phyloP scores from a whole-genome alignment of 2,797 vertebrate genomes.

The Champsocephalus esox region DNA sequence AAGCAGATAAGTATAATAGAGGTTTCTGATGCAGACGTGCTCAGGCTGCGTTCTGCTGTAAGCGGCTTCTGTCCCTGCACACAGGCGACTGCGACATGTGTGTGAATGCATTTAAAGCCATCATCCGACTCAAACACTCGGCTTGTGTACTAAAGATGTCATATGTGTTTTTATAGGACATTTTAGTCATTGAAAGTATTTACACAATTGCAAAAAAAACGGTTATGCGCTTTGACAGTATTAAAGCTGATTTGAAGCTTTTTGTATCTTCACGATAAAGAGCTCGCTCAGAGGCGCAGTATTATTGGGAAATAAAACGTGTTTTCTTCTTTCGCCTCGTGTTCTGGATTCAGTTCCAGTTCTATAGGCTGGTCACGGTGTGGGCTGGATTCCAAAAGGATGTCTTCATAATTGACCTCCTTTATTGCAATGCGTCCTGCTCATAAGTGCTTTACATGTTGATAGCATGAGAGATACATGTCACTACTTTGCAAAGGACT shows the following conservation, averaged over 20 bases:
- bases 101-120: constrained; percentile 12
- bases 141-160: constrained; percentile 8
- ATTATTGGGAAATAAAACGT: background rate
- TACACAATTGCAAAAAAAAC: background rate
- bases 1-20: constrained; percentile 3
- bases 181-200: constrained; percentile 2
- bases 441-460: background rate
- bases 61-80: constrained; percentile 7
- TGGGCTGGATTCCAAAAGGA: background rate
- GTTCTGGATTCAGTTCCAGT: constrained; percentile 3
- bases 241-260: background rate
- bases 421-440: background rate
- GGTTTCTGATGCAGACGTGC: background rate
- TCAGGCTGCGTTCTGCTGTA: constrained; percentile 11
- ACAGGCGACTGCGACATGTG: background rate
- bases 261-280: background rate
- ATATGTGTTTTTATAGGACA: background rate
- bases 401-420: background rate
- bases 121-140: constrained; percentile 11
- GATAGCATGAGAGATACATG: background rate
- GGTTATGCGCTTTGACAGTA: background rate
- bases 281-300: background rate
- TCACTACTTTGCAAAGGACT: background rate
- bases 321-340: background rate
- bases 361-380: background rate